Evolutionary conservation across 2,888 invertebrate genomes (phyloP), one percentile per base, ranked within the genome.

Genomic region (Diaphora mendica): DNA sequence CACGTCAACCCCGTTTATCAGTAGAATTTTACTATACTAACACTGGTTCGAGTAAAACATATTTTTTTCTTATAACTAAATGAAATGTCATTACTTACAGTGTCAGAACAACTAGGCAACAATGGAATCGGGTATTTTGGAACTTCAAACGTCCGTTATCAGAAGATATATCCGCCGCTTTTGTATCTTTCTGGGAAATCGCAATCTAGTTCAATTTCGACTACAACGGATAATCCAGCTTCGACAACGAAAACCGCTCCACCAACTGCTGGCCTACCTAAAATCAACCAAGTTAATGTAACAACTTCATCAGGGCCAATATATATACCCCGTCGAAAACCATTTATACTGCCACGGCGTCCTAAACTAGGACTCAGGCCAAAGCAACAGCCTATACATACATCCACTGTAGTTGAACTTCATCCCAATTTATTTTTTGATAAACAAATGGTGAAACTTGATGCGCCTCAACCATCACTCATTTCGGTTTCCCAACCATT

Each of bases 131-230:
- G 72, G 4, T 85, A 87, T 70, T 77, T 79, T 81, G 85, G 84
- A 70, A 71, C 77, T n/a, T 85, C 86, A 3, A 83, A 85, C 65
- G 82, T 86, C 11, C 82, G 83, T 51, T 75, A 69, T 26, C 87
- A 85, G 66, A 73, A 39, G 15, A 51, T 64, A 9, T 35, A 68
- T 64, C 68, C 59, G n/a, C 66, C 4, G 15, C n/a, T 33, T 26
- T 9, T 35, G 17, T 62, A 48, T 2, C 13, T 33, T 13, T 64
- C 39, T 23, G 51, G 33, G n/a, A 68, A 20, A 20, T 4, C 69
- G 67, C 67, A 51, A 0, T 42, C 73, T 30, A 48, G 8, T 23
- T 26, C 71, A 13, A 26, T 64, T 23, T 5, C n/a, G 64, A 15
- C 23, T 17, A 55, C 68, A 64, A 64, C 55, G 30, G 8, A 17